Evolutionary conservation across 2,797 vertebrate genomes (phyloP).

Genomic region (Cynopterus sphinx): DNA sequence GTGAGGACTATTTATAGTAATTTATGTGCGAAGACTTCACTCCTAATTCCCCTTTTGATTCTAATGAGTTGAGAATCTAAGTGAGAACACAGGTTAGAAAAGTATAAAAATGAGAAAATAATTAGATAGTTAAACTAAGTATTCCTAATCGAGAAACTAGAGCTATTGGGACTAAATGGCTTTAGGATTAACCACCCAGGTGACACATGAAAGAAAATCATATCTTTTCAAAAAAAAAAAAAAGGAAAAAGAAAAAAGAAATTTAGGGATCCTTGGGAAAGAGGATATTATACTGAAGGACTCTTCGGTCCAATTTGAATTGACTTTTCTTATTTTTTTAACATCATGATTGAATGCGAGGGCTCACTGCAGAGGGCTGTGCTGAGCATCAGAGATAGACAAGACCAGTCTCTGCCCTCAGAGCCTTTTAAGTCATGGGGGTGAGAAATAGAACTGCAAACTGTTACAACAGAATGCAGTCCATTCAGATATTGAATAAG

Average conservation of each 20-base stretch:
- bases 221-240: background rate
- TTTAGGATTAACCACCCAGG: background rate
- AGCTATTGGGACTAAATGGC: slow-evolving; percentile 12
- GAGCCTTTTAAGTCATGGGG: background rate
- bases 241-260: background rate
- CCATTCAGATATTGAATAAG: background rate
- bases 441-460: background rate
- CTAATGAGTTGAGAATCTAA: slow-evolving; percentile 14
- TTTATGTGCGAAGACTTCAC: background rate
- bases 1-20: background rate
- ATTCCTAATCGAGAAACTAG: background rate
- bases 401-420: background rate
- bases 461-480: background rate
- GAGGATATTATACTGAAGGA: background rate
- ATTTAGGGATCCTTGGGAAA: background rate
- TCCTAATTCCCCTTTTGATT: slow-evolving; percentile 31
- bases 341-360: background rate
- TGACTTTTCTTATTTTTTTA: background rate
- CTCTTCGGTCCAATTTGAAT: background rate
- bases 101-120: background rate
- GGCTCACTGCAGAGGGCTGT: background rate
- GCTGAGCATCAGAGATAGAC: background rate
- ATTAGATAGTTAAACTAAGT: slow-evolving; percentile 31
- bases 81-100: background rate
- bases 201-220: background rate